Evolutionary conservation across 2,888 invertebrate species (phyloP), one percentile per base, ranked within the genome.

Genomic region (Dynastes grantii): DNA sequence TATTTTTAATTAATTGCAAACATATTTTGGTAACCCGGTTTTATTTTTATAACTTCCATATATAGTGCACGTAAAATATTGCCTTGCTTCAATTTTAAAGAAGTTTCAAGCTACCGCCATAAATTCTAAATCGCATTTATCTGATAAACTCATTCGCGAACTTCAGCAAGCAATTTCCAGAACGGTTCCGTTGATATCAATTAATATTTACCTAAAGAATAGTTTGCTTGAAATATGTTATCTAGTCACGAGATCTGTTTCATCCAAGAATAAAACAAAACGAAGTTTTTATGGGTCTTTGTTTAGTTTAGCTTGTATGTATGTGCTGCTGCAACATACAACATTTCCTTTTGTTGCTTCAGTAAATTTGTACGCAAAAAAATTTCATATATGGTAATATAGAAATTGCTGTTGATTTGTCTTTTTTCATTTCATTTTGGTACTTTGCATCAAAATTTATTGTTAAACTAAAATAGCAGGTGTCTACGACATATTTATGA

Each of bases 141-240:
- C 22, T 40, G 65, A 45, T 40, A n/a, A 13, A 37, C 37, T 37
- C 4, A 5, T 37, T 67, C 45, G 45, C 6, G 9, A 67, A 67
- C 13, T 40, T 67, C 16, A 45, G 65, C 65, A n/a, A 8, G 16
- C 40, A 67, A 67, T 67, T 40, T 67, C n/a, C 22, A 67, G 45
- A 67, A 67, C 65, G 37, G 5, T 67, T 67, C 65, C 45, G 40
- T 22, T 67, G 40, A 67, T 67, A 16, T 67, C 65, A 67, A 67
- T 40, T 67, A 67, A 67, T 67, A 67, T 67, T 67, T 67, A 40
- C 2, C 29, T n/a, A 22, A 22, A 22, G 37, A 67, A 16, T 16
- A 32, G 32, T 32, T 32, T 13, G 40, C 40, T 45, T 45, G n/a
- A 67, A 37, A 67, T 16, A 22, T 29, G 22, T 9, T 22, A 11